phyloP scores from a whole-genome alignment of 2,113 vertebrate species.

The Sialia sialis region DNA sequence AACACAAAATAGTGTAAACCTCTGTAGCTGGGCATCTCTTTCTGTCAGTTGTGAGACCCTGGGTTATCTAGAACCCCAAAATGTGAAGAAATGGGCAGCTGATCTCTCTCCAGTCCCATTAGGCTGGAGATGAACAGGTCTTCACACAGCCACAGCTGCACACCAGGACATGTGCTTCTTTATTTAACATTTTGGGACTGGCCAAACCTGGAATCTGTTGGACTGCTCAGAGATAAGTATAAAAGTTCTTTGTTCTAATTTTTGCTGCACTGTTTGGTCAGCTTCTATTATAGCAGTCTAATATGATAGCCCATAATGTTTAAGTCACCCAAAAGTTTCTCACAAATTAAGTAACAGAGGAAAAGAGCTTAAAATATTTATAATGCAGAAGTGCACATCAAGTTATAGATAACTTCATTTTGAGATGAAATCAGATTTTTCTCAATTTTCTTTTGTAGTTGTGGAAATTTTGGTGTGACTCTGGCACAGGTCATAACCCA shows the following conservation, averaged over 20 bases:
- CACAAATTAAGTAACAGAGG: not conserved
- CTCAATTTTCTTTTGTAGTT: not conserved
- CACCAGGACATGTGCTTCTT: not conserved
- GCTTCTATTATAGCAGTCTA: not conserved
- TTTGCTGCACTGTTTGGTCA: not conserved
- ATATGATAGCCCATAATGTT: not conserved
- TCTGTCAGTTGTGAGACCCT: not conserved
- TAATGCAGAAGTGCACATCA: not conserved
- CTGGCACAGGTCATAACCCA: not conserved
- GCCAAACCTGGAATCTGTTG: not conserved
- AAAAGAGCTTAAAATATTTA: constrained; percentile 2
- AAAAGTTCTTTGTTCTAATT: not conserved
- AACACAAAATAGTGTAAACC: not conserved
- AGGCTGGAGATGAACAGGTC: not conserved
- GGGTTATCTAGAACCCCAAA: not conserved
- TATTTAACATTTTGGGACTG: not conserved
- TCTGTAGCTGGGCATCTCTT: not conserved
- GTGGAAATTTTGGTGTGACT: not conserved
- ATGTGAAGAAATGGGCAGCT: not conserved
- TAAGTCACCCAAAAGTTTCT: not conserved
- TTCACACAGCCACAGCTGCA: not conserved
- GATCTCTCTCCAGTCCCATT: not conserved
- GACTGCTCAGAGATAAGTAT: not conserved
- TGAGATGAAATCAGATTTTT: not conserved
- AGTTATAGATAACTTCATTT: not conserved